Conservation (phyloP, 2,113 vertebrate species). For the Vulpes lagopus region DNA sequence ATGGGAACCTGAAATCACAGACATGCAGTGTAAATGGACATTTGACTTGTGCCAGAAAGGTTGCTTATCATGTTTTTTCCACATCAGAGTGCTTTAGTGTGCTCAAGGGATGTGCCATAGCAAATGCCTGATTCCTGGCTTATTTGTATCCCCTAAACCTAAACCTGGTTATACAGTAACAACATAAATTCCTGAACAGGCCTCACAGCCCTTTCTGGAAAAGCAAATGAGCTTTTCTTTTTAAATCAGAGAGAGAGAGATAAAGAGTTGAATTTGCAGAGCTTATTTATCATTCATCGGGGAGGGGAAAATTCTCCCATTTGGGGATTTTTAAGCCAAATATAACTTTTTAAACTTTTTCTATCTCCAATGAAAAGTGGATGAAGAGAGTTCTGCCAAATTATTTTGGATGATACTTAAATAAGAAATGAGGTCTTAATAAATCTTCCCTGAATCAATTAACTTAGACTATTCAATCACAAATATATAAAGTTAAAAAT, state of each 20-base stretch:
- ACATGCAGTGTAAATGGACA: not conserved
- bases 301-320: not conserved
- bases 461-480: constrained; percentile 28
- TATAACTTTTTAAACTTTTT: constrained; percentile 77
- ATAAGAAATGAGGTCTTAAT: not conserved
- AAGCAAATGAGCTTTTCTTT: constrained; percentile 53
- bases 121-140: constrained; percentile 62
- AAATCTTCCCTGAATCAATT: not conserved
- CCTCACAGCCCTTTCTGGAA: constrained; percentile 68
- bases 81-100: not conserved
- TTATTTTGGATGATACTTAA: constrained; percentile 20
- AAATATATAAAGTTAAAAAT: constrained; percentile 45
- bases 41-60: constrained; percentile 40
- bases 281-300: not conserved
- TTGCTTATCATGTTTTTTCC: constrained; percentile 64
- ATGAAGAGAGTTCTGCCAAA: not conserved
- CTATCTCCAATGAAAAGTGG: not conserved
- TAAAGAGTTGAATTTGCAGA: constrained; percentile 47
- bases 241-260: constrained; percentile 16
- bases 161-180: not conserved
- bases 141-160: constrained; percentile 52
- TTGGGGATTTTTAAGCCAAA: constrained; percentile 52
- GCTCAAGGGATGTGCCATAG: not conserved
- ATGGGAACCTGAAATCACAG: constrained; percentile 75
- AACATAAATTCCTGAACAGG: constrained; percentile 77